These are phyloP conservation scores for Rhinoraja longicauda DNA, from an alignment of 2,797 vertebrate species.

Conservation along the genomic window DNA sequence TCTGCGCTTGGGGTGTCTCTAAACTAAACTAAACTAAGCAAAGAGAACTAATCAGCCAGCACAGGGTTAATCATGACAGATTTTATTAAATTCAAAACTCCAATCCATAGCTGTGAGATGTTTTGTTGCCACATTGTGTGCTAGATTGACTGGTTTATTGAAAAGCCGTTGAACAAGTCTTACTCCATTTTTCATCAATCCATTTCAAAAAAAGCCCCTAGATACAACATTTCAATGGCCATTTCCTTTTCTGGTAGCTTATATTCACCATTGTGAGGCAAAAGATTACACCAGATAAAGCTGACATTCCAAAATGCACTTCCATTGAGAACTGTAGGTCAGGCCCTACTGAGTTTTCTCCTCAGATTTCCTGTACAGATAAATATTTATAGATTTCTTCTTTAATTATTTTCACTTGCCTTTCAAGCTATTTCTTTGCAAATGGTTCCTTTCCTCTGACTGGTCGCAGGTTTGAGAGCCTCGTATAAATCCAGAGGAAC, in stretches of 20 bases:
- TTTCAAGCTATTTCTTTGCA: too few species aligned
- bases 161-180: not conserved
- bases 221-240: not conserved
- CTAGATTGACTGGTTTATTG: not conserved
- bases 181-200: not conserved
- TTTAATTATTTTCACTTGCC: not conserved
- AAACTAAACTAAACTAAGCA: not conserved
- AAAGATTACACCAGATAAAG: slow-evolving; percentile 7
- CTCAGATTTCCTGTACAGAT: slow-evolving; percentile 2
- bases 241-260: not conserved
- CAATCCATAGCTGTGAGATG: not conserved
- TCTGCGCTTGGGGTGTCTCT: not conserved
- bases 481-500: not conserved
- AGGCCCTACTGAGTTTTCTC: not conserved
- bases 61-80: not conserved
- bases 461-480: not conserved
- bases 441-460: not conserved
- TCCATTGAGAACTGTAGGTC: slow-evolving; percentile 3
- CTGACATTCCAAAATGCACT: slow-evolving; percentile 14
- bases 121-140: not conserved
- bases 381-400: not conserved
- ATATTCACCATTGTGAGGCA: not conserved
- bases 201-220: not conserved
- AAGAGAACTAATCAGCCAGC: not conserved
- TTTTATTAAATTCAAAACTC: not conserved